Percentiles rank a stretch among this genome's conserved stretches.
Evolutionary conservation across 1,140 invertebrate species (phyloP).

Genomic region (Phymorhynchus buccinoides): DNA sequence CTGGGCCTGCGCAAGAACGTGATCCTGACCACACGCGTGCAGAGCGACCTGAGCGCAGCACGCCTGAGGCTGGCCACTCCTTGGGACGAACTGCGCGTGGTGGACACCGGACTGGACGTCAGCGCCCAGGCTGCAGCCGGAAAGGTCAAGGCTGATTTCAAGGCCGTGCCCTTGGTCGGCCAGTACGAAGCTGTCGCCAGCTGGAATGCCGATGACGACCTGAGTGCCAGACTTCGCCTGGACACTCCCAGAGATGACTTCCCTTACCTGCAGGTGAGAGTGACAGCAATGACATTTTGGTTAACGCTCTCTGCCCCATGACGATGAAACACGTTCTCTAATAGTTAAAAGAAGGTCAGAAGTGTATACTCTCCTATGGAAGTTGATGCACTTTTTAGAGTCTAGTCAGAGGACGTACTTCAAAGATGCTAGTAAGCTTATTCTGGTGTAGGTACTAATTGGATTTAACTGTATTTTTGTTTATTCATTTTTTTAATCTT

Average conservation of each 20-base stretch:
- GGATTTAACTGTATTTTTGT: too few species aligned
- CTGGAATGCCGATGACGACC: conserved; percentile 21
- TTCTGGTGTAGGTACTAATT: too few species aligned
- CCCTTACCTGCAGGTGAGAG: conserved; percentile 34
- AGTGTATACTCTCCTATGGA: too few species aligned
- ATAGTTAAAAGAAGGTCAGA: too few species aligned
- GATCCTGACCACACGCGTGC: conserved; percentile 5
- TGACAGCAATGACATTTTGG: too few species aligned
- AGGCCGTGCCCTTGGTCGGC: neutral
- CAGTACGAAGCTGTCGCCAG: conserved; percentile 1
- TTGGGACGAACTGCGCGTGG: conserved; percentile 16
- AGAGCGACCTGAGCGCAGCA: neutral
- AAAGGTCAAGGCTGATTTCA: conserved; percentile 25
- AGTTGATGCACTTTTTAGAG: too few species aligned
- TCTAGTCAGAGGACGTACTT: too few species aligned
- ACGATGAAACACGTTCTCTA: too few species aligned
- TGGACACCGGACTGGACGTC: neutral
- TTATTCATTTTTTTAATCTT: too few species aligned
- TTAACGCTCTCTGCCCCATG: too few species aligned
- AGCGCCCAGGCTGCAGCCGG: neutral
- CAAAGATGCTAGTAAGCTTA: too few species aligned
- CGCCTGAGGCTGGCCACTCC: neutral
- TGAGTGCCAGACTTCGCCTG: conserved; percentile 23
- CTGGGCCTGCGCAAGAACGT: conserved; percentile 22
- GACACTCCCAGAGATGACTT: conserved; percentile 30